These are phyloP conservation scores for Amblyjoppa proteus DNA, from an alignment of 2,888 invertebrate genomes.

Conservation along the genomic window DNA sequence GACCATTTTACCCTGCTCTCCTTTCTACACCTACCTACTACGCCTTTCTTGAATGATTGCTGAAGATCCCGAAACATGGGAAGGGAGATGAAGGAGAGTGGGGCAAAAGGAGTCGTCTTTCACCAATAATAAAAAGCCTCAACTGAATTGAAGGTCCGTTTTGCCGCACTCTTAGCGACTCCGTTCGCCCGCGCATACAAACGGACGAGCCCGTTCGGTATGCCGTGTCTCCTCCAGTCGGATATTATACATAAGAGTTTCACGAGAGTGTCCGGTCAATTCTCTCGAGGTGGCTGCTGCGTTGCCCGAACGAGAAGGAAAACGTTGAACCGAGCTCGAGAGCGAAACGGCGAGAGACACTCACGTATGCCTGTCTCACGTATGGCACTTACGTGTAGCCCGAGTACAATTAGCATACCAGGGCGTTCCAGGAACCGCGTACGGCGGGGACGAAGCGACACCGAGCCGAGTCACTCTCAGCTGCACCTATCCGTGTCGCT, in stretches of 20 bases:
- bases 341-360: constrained; percentile 53
- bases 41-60: too few relatives aligned
- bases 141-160: not conserved
- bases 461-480: constrained; percentile 53
- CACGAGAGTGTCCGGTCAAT: constrained; percentile 8
- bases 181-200: constrained; percentile 48
- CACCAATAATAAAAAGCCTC: not conserved
- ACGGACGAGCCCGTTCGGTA: constrained; percentile 10
- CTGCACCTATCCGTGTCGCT: constrained; percentile 34
- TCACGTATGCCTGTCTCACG: constrained; percentile 63
- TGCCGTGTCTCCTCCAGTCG: not conserved
- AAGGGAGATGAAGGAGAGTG: not conserved
- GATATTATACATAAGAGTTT: not conserved
- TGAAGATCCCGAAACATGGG: constrained; percentile 1
- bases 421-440: constrained; percentile 77
- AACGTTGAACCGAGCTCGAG: constrained; percentile 24
- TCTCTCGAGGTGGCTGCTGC: not conserved
- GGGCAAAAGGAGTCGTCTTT: not conserved
- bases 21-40: too few relatives aligned
- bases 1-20: not conserved
- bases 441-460: constrained; percentile 31
- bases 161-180: not conserved
- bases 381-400: constrained; percentile 62
- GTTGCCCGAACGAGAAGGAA: constrained; percentile 23
- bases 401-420: constrained; percentile 79